Evolutionary conservation across 2,888 invertebrate species (phyloP).

Genomic region (Ormyrus rosae): DNA sequence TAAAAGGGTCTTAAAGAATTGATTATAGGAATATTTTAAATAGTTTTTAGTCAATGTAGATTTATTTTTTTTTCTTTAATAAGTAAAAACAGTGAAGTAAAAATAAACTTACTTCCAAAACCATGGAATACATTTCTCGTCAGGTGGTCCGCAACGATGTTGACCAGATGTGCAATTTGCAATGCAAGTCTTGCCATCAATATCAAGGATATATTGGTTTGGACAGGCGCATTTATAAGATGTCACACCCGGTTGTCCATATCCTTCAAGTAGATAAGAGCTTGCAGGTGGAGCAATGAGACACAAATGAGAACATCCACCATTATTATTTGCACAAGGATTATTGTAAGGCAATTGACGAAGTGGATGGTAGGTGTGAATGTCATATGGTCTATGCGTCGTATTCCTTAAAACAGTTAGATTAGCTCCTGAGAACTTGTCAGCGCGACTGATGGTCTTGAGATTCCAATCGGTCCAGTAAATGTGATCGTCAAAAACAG

Average conservation of each 20-base stretch:
- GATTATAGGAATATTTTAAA: no score
- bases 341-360: slow-evolving; percentile 90
- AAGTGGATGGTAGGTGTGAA: slow-evolving; percentile 93
- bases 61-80: no score
- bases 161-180: slow-evolving; percentile 96
- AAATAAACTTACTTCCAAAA: slow-evolving; percentile 83
- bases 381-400: slow-evolving; percentile 95
- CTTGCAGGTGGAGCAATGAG: slow-evolving; percentile 91
- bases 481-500: slow-evolving; percentile 93
- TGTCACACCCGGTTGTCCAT: slow-evolving; percentile 87
- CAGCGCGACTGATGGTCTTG: slow-evolving; percentile 92
- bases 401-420: slow-evolving; percentile 88
- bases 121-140: slow-evolving; percentile 86
- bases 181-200: slow-evolving; percentile 91
- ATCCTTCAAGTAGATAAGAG: slow-evolving; percentile 86
- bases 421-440: slow-evolving; percentile 92
- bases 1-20: no score
- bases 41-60: no score
- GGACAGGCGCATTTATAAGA: slow-evolving; percentile 94
- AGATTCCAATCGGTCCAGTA: slow-evolving; percentile 99
- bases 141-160: slow-evolving; percentile 84
- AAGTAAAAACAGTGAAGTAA: not conserved
- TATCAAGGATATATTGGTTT: slow-evolving; percentile 91
- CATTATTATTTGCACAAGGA: slow-evolving; percentile 95
- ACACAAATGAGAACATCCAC: slow-evolving; percentile 97